Evolutionary conservation across 2,797 vertebrate genomes (phyloP), one percentile per base, ranked within the genome.

Genomic region (Anniella stebbinsi): DNA sequence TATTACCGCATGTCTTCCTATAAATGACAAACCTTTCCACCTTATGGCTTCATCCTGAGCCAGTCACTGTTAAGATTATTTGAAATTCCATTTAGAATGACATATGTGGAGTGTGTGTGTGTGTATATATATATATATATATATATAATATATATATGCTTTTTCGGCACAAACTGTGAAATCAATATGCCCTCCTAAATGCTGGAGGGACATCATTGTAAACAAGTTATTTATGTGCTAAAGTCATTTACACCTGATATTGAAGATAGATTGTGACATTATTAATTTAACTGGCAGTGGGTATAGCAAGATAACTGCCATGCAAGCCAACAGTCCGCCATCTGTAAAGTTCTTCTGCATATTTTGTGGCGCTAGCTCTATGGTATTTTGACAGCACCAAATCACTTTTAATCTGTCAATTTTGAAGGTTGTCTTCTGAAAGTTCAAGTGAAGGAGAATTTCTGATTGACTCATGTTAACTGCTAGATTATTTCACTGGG

Each of bases 231-330:
- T 98, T 97, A 97, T 95, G 95, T 97, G 96, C 94, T 98, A 96
- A 98, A 98, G 96, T 98, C 96, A 98, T 98, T 98, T 98, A 97
- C 95, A 98, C 97, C 96, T 97, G 97, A 97, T 96, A 96, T 94
- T 97, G 97, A 98, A 97, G 98, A 98, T 96, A 97, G 97, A 98
- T 98, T 97, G 97, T 96, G 96, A 97, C 95, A 97, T 97, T 97
- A 97, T 98, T 98, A 98, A 95, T 98, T 98, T 98, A 97, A 97
- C 96, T 97, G 96, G 96, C 94, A 93, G 95, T 93, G 88, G 92
- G 94, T 97, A 97, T 94, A 96, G 96, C 97, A 97, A 96, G 90
- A 97, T 97, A 98, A 97, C 96, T 98, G 96, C 95, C 96, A 94
- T 95, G 94, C 96, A 97, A 98, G 93, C 96, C 97, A 97, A 84